Base-by-base conservation (phyloP, 2,797 vertebrate genomes). In the Chrysolophus pictus region DNA sequence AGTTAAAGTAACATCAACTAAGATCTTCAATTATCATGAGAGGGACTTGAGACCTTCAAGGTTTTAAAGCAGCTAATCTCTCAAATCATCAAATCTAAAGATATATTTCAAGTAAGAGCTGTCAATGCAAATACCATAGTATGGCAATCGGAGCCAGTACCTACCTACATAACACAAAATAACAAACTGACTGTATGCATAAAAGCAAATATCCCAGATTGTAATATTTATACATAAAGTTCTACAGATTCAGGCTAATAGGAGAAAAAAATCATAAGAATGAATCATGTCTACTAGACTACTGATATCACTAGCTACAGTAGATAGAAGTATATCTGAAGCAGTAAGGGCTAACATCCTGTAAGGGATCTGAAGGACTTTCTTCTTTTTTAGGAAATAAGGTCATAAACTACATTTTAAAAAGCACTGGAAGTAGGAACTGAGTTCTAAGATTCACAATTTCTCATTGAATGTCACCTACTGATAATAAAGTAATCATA, bases 1-100 rank as follows among this genome's bases (percentile, higher is more conserved):
- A 65, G 33, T 72, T 81, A 88, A 86, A 88, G 3, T 28, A 76
- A 69, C 78, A 91, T 82, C 55, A 88, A 11, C 29, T 55, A 68
- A 5, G 37, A 91, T 73, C 53, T 56, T 56, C 71, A 91, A 2
- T 29, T n/a, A 56, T 24, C 5, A 87, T 69, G 14, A 58, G 33
- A 81, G 22, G 16, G 11, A 78, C 16, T 33, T 63, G 77, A 84
- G 85, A 90, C 44, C 37, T 24, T 3, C 33, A 53, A 53, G 49
- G 28, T 29, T 84, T 64, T 58, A 44, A 90, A 71, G 13, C 41
- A 65, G 68, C 24, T 90, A 47, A 37, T 62, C 12, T 78, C 80
- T 26, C 63, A 56, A 87, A 51, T 47, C 35, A 71, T 71, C 18
- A 91, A 62, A 41, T 60, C 12, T 78, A 87, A 93, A 55, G 65